Evolutionary conservation across 35 echinoderm and acorn worm species (phyloP).

Genomic region (Chiridota heheva): DNA sequence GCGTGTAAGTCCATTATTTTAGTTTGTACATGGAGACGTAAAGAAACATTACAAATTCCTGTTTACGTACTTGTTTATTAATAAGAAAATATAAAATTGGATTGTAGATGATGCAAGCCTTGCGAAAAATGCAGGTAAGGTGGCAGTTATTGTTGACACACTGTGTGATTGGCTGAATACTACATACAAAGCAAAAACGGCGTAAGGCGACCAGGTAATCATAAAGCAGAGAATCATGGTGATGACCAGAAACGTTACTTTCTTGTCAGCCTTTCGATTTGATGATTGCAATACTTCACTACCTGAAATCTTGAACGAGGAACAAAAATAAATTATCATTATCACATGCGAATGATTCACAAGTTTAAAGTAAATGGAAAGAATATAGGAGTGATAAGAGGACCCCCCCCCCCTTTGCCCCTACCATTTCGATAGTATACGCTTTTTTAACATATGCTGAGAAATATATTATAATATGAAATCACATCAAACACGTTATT

Average conservation of each 20-base stretch:
- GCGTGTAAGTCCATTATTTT: not conserved
- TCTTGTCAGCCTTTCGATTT: slow-evolving; percentile 51
- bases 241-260: slow-evolving; percentile 73
- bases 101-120: slow-evolving; percentile 80
- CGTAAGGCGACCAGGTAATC: slow-evolving; percentile 72
- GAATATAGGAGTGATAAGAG: not conserved
- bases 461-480: not conserved
- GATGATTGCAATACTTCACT: slow-evolving; percentile 61
- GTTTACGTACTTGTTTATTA: slow-evolving; percentile 71
- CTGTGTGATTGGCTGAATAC: slow-evolving; percentile 43
- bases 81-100: slow-evolving; percentile 86
- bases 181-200: slow-evolving; percentile 65
- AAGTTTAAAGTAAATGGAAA: not conserved
- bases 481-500: too few species aligned
- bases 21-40: not conserved
- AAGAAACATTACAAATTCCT: not conserved
- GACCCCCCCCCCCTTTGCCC: not conserved
- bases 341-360: not conserved
- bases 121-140: slow-evolving; percentile 78
- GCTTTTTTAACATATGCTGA: not conserved
- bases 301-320: slow-evolving; percentile 38
- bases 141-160: slow-evolving; percentile 42
- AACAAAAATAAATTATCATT: not conserved
- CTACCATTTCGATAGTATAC: not conserved
- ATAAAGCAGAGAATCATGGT: slow-evolving; percentile 74